phyloP scores from a whole-genome alignment of 1,140 invertebrate species.

The Samia ricini region DNA sequence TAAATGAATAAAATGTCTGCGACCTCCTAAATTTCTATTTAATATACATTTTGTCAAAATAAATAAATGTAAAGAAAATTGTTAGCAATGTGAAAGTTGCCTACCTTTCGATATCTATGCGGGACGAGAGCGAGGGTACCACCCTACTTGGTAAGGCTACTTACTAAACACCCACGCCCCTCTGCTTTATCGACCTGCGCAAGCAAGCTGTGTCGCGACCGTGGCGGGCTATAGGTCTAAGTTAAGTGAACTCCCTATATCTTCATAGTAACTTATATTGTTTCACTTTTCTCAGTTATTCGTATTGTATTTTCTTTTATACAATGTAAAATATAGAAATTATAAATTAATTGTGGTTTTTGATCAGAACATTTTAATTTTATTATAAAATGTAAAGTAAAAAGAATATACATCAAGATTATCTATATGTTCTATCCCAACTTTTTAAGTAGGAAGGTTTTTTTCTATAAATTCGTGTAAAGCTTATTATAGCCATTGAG shows the following conservation, averaged over 20 bases:
- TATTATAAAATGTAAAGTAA: too few species aligned
- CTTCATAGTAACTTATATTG: conserved; percentile 31
- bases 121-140: conserved; percentile 56
- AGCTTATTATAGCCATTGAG: too few species aligned
- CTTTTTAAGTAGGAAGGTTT: too few species aligned
- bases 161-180: conserved; percentile 73
- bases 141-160: conserved; percentile 52
- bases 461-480: too few species aligned
- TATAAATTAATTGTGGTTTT: too few species aligned
- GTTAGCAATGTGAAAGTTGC: conserved; percentile 54
- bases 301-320: neutral
- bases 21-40: too few species aligned
- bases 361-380: too few species aligned
- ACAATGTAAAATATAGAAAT: neutral
- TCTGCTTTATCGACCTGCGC: conserved; percentile 70
- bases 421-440: too few species aligned
- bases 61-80: too few species aligned
- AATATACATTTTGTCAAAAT: too few species aligned
- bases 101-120: conserved; percentile 30
- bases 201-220: conserved; percentile 52
- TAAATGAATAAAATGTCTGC: too few species aligned
- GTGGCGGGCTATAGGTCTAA: conserved; percentile 47
- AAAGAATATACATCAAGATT: too few species aligned
- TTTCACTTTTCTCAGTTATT: neutral
- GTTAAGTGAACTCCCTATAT: conserved; percentile 58